phyloP scores from a whole-genome alignment of 2,797 vertebrate species.

The Rhincodon typus region DNA sequence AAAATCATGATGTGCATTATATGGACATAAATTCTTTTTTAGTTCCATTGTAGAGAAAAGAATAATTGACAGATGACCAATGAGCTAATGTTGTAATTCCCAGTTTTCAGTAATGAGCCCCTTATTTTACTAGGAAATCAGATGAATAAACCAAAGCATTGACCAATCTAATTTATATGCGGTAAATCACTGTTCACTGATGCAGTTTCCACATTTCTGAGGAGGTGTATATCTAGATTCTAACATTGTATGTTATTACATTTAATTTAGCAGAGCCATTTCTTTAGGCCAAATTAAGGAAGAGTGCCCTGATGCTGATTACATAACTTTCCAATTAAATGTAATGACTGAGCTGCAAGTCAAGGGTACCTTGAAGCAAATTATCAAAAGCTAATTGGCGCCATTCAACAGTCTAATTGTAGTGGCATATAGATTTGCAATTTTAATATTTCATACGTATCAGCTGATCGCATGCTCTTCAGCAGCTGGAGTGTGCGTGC shows the following conservation, averaged over 20 bases:
- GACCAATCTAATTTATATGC: conserved; percentile 1
- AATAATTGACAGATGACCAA: not conserved
- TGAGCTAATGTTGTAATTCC: not conserved
- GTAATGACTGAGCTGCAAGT: conserved; percentile 23
- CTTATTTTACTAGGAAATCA: not conserved
- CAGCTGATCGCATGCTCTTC: not conserved
- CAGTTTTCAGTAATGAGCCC: not conserved
- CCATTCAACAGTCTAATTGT: conserved; percentile 20
- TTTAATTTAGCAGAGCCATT: conserved; percentile 29
- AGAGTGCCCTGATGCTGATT: conserved; percentile 37
- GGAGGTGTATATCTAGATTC: not conserved
- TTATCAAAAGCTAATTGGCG: conserved; percentile 34
- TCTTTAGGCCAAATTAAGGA: conserved; percentile 24
- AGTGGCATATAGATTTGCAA: conserved; percentile 21
- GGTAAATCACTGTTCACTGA: not conserved
- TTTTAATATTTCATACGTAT: not conserved
- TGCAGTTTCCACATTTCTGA: not conserved
- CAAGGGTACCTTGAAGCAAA: conserved; percentile 34
- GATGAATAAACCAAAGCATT: not conserved
- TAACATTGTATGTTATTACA: not conserved
- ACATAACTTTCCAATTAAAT: conserved; percentile 30
- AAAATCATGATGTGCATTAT: not conserved
- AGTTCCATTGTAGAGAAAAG: not conserved
- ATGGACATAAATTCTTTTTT: not conserved
- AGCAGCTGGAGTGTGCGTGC: not conserved